Conservation (phyloP, 2,797 vertebrate species). For the Parotocinclus haroldoi region DNA sequence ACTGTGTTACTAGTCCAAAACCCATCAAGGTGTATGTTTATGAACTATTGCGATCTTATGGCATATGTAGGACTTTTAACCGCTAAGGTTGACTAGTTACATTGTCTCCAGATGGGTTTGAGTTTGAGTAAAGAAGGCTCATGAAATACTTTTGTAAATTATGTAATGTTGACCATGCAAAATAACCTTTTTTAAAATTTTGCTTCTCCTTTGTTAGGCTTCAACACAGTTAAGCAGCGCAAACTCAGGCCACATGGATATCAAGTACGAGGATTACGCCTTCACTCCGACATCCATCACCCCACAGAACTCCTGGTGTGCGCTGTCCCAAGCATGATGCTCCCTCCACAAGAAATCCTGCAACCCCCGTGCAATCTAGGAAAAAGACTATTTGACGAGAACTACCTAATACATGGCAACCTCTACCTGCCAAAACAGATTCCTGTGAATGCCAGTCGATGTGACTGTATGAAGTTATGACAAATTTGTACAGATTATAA, state of each 20-base stretch:
- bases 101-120: too few species aligned
- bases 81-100: too few species aligned
- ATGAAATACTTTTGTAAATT: too few species aligned
- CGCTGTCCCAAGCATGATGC: conserved; percentile 84
- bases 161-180: too few species aligned
- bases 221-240: conserved; percentile 71
- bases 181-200: not conserved
- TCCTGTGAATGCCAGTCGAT: conserved; percentile 44
- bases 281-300: conserved; percentile 74
- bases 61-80: too few species aligned
- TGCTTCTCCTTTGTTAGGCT: conserved; percentile 32
- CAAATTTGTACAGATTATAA: conserved; percentile 29
- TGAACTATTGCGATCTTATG: too few species aligned
- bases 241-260: conserved; percentile 74
- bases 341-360: conserved; percentile 25
- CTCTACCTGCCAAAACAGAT: conserved; percentile 33
- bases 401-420: conserved; percentile 59
- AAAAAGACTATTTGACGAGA: conserved; percentile 47
- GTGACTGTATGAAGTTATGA: conserved; percentile 34
- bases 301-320: conserved; percentile 87
- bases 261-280: conserved; percentile 90
- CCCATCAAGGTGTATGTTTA: too few species aligned
- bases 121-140: too few species aligned
- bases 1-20: too few species aligned
- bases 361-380: conserved; percentile 27